Percentiles rank a stretch among this genome's conserved stretches.
Conservation (phyloP, 2,113 vertebrate species). For the Climacteris rufus region DNA sequence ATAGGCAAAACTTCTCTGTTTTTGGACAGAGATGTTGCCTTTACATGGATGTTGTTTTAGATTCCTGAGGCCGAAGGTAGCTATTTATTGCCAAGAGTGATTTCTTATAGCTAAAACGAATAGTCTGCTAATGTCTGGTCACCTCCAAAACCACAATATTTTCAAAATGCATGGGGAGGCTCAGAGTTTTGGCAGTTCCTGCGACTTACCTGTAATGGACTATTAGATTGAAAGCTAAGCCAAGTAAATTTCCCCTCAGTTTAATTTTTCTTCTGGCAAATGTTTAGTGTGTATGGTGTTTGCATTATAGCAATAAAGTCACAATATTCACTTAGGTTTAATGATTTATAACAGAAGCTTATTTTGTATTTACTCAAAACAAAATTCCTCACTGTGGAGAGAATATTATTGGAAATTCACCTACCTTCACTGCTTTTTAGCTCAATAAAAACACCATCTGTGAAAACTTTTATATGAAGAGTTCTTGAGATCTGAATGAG, state of each 20-base stretch:
- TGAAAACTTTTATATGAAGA: not conserved
- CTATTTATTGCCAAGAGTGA: not conserved
- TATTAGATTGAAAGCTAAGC: not conserved
- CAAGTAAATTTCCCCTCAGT: not conserved
- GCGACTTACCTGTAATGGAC: not conserved
- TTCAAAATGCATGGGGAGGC: not conserved
- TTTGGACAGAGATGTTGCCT: not conserved
- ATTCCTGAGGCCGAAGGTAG: not conserved
- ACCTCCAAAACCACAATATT: not conserved
- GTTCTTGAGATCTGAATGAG: not conserved
- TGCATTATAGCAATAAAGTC: not conserved
- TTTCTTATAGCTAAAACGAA: not conserved
- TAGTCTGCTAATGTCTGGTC: not conserved
- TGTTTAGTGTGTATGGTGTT: not conserved
- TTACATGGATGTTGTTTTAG: not conserved
- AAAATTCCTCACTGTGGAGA: not conserved
- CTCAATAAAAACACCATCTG: not conserved
- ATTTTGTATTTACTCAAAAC: not conserved
- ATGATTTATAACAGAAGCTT: not conserved
- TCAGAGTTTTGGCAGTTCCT: not conserved
- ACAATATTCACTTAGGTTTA: not conserved
- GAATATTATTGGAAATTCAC: not conserved
- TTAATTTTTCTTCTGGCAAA: constrained; percentile 17
- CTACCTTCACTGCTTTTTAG: not conserved
- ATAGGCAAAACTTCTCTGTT: not conserved